These are phyloP conservation scores for Athene cunicularia DNA, from an alignment of 2,113 vertebrate genomes.

Conservation along the genomic window DNA sequence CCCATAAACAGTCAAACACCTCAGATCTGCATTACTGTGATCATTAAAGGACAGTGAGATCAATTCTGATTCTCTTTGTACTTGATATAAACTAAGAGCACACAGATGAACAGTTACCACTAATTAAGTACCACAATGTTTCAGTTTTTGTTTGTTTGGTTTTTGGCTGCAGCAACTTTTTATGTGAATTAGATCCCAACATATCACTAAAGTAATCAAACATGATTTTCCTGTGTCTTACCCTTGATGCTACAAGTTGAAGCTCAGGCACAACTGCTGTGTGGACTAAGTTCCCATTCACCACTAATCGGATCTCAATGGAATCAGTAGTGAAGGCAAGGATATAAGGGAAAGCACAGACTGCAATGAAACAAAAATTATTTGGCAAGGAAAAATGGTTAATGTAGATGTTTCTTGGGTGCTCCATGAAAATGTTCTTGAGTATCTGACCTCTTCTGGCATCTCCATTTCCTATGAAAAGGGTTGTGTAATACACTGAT, in stretches of 20 bases:
- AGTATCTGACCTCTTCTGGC: background rate
- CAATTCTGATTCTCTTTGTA: background rate
- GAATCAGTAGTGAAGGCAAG: slow-evolving; percentile 97
- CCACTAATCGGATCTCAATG: slow-evolving; percentile 96
- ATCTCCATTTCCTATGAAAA: background rate
- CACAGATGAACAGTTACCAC: background rate
- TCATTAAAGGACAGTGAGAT: background rate
- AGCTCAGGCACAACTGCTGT: slow-evolving; percentile 95
- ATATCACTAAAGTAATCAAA: background rate
- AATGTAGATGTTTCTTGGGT: background rate
- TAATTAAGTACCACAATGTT: background rate
- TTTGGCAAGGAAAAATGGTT: background rate
- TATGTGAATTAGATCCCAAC: background rate
- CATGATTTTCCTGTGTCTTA: slow-evolving; percentile 67
- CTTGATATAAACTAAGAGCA: background rate
- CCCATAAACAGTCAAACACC: background rate
- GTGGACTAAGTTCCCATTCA: slow-evolving; percentile 98
- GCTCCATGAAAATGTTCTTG: background rate
- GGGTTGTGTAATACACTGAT: background rate
- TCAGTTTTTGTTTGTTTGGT: background rate
- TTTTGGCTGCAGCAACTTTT: background rate
- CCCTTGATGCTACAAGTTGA: slow-evolving; percentile 91
- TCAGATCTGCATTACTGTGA: background rate
- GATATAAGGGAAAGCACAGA: slow-evolving; percentile 97
- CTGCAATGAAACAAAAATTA: slow-evolving; percentile 71